Percentiles rank a stretch among this genome's conserved stretches.
Evolutionary conservation across 2,888 invertebrate genomes (phyloP).

Genomic region (Microplitis manilae): DNA sequence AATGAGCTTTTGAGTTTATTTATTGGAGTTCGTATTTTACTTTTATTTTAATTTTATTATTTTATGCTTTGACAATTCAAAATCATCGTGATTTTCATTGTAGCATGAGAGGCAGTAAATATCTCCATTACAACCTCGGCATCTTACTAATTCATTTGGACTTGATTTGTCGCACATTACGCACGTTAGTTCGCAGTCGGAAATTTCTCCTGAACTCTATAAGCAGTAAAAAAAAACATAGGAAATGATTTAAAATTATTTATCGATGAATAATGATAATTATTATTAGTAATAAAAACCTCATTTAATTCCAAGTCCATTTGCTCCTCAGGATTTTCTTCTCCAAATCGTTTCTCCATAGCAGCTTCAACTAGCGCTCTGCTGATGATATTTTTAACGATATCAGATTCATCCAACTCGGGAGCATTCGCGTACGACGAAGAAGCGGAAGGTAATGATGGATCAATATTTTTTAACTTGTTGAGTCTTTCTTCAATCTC

Average conservation of each 20-base stretch:
- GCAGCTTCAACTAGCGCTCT: slow-evolving; percentile 73
- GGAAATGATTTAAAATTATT: background rate
- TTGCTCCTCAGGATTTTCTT: slow-evolving; percentile 57
- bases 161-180: slow-evolving; percentile 86
- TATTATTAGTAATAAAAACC: slow-evolving; percentile 16
- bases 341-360: slow-evolving; percentile 70
- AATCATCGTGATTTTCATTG: slow-evolving; percentile 79
- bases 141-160: slow-evolving; percentile 76
- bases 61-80: slow-evolving; percentile 70
- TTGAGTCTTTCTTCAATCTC: slow-evolving; percentile 72
- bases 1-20: no score
- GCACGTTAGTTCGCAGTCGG: slow-evolving; percentile 80
- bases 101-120: slow-evolving; percentile 86
- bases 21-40: background rate
- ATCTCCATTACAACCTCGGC: slow-evolving; percentile 85
- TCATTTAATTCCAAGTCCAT: slow-evolving; percentile 58
- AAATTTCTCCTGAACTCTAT: slow-evolving; percentile 32
- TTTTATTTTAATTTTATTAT: slow-evolving; percentile 54
- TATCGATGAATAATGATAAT: slow-evolving; percentile 2
- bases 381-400: slow-evolving; percentile 65
- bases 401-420: slow-evolving; percentile 69
- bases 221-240: background rate
- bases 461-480: slow-evolving; percentile 72
- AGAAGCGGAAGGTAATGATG: slow-evolving; percentile 48
- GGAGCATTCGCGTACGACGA: slow-evolving; percentile 56